Conservation (phyloP, 2,113 vertebrate genomes). For the Mugil cephalus region DNA sequence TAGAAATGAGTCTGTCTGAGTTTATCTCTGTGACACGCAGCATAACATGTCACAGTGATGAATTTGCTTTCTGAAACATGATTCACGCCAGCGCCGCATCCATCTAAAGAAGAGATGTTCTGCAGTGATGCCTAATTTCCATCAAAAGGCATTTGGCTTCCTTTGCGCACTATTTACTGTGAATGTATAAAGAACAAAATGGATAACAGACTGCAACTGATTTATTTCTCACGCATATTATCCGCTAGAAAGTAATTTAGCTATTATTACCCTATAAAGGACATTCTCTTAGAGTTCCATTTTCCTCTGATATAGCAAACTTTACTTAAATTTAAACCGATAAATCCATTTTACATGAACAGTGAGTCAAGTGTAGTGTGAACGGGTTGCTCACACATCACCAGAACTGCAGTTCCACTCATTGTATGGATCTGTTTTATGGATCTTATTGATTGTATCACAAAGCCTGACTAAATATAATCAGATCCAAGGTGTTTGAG, state of each 20-base stretch:
- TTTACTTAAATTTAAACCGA: background rate
- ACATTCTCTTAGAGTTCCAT: background rate
- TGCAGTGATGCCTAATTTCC: constrained; percentile 31
- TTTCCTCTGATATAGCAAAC: background rate
- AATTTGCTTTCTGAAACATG: constrained; percentile 15
- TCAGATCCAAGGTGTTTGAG: no score
- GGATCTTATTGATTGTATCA: background rate
- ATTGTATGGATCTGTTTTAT: no score
- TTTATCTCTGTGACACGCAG: constrained; percentile 9
- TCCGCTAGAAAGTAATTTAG: constrained; percentile 24
- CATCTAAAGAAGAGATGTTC: constrained; percentile 16
- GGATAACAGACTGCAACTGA: constrained; percentile 20
- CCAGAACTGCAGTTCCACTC: background rate
- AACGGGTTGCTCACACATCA: background rate
- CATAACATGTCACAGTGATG: constrained; percentile 25
- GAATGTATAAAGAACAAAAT: constrained; percentile 2
- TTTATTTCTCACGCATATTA: constrained; percentile 27
- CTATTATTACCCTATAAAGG: constrained; percentile 33
- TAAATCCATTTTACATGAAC: constrained; percentile 7
- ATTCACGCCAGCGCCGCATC: constrained; percentile 8
- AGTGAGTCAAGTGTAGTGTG: constrained; percentile 6
- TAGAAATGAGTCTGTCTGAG: constrained; percentile 22
- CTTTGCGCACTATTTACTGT: constrained; percentile 4
- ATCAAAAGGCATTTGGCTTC: constrained; percentile 25
- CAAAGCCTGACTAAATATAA: no score